Conservation (phyloP, 2,888 invertebrate species). For the Exocentrus adspersus region DNA sequence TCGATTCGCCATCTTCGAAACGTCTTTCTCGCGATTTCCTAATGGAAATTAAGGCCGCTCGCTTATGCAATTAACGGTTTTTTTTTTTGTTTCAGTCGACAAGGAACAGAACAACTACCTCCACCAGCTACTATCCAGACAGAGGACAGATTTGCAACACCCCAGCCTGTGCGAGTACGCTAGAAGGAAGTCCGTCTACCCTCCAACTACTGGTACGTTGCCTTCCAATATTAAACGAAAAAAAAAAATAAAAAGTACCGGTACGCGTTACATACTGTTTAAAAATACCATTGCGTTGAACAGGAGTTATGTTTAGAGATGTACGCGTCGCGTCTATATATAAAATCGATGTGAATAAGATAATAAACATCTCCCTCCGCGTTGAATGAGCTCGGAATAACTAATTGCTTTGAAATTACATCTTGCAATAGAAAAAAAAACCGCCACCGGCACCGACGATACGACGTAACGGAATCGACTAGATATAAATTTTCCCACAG, state of each 20-base stretch:
- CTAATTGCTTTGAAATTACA: too few relatives aligned
- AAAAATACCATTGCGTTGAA: too few relatives aligned
- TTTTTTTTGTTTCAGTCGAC: constrained; percentile 67
- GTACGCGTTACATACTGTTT: too few relatives aligned
- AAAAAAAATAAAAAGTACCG: too few relatives aligned
- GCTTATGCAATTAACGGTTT: not conserved
- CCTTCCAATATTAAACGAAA: not conserved
- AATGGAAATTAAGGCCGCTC: not conserved
- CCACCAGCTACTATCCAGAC: constrained; percentile 58
- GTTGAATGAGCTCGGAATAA: too few relatives aligned
- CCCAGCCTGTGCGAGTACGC: constrained; percentile 55
- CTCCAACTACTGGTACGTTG: constrained; percentile 66
- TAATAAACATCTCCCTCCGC: not conserved
- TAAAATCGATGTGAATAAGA: not conserved
- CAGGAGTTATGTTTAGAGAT: not conserved
- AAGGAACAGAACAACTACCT: constrained; percentile 72
- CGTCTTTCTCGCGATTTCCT: constrained; percentile 11
- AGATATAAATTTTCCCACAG: constrained; percentile 51
- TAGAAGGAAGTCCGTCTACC: constrained; percentile 72
- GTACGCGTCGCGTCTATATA: not conserved
- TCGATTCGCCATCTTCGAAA: constrained; percentile 15
- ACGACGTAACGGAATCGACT: constrained; percentile 35
- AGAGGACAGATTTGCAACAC: constrained; percentile 55
- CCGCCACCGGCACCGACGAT: too few relatives aligned
- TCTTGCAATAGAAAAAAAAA: too few relatives aligned